Base-by-base conservation (phyloP, 2,888 invertebrate species). In the Steinernema hermaphroditum region DNA sequence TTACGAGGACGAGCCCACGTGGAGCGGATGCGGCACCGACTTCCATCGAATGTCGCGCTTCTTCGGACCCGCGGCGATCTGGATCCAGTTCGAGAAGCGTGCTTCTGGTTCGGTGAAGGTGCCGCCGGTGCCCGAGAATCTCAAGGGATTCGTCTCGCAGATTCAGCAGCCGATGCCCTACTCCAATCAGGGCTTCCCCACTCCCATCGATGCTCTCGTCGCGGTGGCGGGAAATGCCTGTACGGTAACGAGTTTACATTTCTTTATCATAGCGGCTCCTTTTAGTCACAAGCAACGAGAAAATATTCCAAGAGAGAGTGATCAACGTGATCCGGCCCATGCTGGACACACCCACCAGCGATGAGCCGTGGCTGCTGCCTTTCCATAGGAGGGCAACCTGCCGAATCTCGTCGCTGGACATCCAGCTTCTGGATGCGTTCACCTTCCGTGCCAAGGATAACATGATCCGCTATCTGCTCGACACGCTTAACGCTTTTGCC, bases 371-470 rank as follows among this genome's bases (percentile, higher is more conserved):
- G 22, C 72, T 44, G n/a, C 70, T 78, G 41, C 78, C 78, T 1
- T 73, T 73, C n/a, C 27, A 62, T 34, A 29, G 75, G 72, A 16
- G 54, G 68, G 19, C 44, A 69, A 69, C 57, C 72, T 0, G 70
- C 54, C 8, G 50, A 41, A 24, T 73, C 46, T 16, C 50, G 70
- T 75, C 77, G 1, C 43, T 79, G 70, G 80, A 79, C n/a, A 46
- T 80, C 12, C 62, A 77, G 41, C 76, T 81, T 19, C 74, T 84
- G 34, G 82, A 84, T n/a, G 77, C 82, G 0, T 68, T 83, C 43
- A 81, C 83, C 0, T 73, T 80, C 62, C 77, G 80, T 57, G 78
- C 82, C 2, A 82, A 81, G 69, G 71, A 78, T 46, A 50, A 71
- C 9, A 41, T 81, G 0, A 43, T 80, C 9, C 41, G 68, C n/a